Percentiles rank a stretch among this genome's conserved stretches.
Evolutionary conservation across 2,113 vertebrate species (phyloP).

Genomic region (Alectura lathami): DNA sequence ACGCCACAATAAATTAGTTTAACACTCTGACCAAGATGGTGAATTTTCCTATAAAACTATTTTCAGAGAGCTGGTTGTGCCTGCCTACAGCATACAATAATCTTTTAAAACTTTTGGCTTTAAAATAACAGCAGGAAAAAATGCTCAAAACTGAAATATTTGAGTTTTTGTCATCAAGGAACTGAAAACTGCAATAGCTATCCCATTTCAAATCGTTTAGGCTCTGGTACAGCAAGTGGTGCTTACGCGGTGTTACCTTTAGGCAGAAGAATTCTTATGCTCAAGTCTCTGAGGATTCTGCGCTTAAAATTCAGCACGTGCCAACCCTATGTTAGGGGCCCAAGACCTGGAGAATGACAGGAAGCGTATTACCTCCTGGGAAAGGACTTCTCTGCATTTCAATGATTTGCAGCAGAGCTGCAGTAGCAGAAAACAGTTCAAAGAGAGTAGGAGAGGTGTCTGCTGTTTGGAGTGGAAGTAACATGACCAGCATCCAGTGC

Average conservation of each 20-base stretch:
- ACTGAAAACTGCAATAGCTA: not conserved
- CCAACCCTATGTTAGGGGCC: not conserved
- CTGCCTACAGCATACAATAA: not conserved
- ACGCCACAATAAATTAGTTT: not conserved
- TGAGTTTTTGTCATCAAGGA: not conserved
- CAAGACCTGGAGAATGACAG: not conserved
- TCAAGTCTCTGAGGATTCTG: not conserved
- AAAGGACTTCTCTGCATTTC: not conserved
- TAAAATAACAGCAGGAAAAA: not conserved
- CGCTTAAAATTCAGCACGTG: not conserved
- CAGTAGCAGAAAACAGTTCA: not conserved
- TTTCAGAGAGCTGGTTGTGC: not conserved
- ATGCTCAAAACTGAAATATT: not conserved
- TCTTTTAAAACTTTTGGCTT: not conserved
- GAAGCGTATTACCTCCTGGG: not conserved
- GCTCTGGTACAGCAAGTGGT: too few species aligned
- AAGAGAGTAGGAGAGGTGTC: not conserved
- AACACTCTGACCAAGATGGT: not conserved
- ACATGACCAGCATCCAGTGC: not conserved
- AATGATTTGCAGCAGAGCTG: not conserved
- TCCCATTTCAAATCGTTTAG: not conserved
- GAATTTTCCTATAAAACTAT: not conserved
- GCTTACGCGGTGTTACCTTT: not conserved
- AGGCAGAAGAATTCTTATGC: not conserved
- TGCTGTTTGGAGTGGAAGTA: not conserved